These are phyloP conservation scores for Trileptium ribeirensis DNA, from an alignment of 2,888 invertebrate species.

Conservation along the genomic window DNA sequence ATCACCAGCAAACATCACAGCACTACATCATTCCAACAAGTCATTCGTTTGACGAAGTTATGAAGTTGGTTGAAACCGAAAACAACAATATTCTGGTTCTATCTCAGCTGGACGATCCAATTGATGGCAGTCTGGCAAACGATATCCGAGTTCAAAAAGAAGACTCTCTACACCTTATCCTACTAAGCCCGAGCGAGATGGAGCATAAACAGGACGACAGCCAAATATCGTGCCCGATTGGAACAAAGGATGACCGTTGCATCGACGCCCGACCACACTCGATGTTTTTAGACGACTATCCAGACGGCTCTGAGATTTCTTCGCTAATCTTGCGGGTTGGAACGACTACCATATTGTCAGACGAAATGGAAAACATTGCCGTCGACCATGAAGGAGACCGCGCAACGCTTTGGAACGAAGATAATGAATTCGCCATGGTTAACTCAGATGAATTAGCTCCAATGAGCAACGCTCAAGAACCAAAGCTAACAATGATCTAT, in stretches of 20 bases:
- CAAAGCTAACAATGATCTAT: too few relatives aligned
- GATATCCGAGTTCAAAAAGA: not conserved
- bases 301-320: not conserved
- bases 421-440: too few relatives aligned
- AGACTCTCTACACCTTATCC: not conserved
- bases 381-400: too few relatives aligned
- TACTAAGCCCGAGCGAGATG: not conserved
- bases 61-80: conserved; percentile 42
- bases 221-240: not conserved
- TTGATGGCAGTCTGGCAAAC: not conserved
- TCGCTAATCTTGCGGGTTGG: not conserved
- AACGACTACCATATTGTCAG: not conserved
- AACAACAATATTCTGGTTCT: conserved; percentile 18
- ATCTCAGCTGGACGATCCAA: not conserved
- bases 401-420: too few relatives aligned
- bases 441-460: too few relatives aligned
- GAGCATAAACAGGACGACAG: not conserved
- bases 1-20: too few relatives aligned
- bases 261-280: not conserved
- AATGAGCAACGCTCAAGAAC: too few relatives aligned
- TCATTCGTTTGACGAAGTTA: conserved; percentile 48
- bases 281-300: not conserved
- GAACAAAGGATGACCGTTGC: not conserved
- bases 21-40: too few relatives aligned
- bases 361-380: too few relatives aligned